A percentile compares a stretch with the other conserved stretches of the same genome.
Conservation (phyloP, 2,888 invertebrate genomes). For the Sphaeridia pumilis region DNA sequence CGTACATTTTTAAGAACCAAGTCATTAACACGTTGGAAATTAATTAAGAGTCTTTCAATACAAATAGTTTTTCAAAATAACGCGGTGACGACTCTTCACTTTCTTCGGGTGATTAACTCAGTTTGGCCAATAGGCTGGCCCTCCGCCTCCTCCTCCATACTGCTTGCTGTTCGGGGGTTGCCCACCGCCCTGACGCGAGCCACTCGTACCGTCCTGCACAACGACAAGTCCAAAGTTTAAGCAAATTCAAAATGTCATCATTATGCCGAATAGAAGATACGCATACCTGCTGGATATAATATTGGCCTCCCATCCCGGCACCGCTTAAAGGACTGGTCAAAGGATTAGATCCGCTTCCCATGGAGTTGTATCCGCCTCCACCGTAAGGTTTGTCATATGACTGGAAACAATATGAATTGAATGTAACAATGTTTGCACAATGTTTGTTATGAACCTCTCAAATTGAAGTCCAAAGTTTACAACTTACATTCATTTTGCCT, state of each 20-base stretch:
- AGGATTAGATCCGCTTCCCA: conserved; percentile 29
- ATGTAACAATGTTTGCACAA: no score
- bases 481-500: conserved; percentile 81
- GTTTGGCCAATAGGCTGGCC: conserved; percentile 33
- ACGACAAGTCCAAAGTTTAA: no score
- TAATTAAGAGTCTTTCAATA: no score
- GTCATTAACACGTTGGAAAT: not conserved
- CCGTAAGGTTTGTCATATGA: conserved; percentile 32
- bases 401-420: conserved; percentile 15
- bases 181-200: conserved; percentile 31
- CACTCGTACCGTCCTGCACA: conserved; percentile 30
- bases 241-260: no score
- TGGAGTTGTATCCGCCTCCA: conserved; percentile 25
- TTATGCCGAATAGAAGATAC: no score
- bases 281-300: conserved; percentile 34
- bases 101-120: conserved; percentile 14
- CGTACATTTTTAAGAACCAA: not conserved
- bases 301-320: conserved; percentile 29
- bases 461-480: not conserved
- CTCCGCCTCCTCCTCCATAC: conserved; percentile 20
- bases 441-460: no score
- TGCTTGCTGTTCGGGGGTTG: conserved; percentile 33
- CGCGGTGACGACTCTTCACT: no score
- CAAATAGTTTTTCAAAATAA: no score
- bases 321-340: conserved; percentile 30